Conservation (phyloP, 2,888 invertebrate genomes). For the Athrips mouffetella region DNA sequence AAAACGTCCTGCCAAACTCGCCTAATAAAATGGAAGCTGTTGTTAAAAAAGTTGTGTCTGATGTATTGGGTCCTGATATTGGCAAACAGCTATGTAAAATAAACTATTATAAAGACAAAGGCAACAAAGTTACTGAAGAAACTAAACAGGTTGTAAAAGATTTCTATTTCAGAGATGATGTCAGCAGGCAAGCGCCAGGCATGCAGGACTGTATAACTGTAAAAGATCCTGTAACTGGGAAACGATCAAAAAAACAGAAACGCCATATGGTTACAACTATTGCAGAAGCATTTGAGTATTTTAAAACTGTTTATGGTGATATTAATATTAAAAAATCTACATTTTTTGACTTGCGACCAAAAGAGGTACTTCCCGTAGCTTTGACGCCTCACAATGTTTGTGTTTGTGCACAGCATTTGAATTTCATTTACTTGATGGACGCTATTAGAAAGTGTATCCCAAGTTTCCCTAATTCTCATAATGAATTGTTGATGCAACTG, state of each 20-base stretch:
- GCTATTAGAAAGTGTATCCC: neutral
- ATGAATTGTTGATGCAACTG: neutral
- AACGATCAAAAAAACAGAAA: neutral
- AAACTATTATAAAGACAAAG: neutral
- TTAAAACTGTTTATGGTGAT: conserved; percentile 17
- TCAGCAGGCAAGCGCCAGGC: neutral
- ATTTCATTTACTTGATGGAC: neutral
- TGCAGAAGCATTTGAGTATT: conserved; percentile 18
- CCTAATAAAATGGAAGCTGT: neutral
- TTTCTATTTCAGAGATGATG: neutral
- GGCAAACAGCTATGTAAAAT: too few relatives aligned
- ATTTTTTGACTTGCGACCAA: neutral
- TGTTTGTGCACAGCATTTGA: neutral
- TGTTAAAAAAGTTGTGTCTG: neutral
- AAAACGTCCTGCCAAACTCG: neutral
- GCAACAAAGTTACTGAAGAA: neutral
- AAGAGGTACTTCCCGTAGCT: neutral
- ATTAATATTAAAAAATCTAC: neutral
- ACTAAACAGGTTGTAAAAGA: neutral
- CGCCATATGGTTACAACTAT: neutral
- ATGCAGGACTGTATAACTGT: neutral
- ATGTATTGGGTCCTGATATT: neutral
- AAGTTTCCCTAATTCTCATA: neutral
- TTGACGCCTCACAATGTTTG: neutral
- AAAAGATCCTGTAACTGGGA: neutral